These are phyloP conservation scores for Panthera tigris DNA, from an alignment of 2,113 vertebrate genomes.

Conservation along the genomic window DNA sequence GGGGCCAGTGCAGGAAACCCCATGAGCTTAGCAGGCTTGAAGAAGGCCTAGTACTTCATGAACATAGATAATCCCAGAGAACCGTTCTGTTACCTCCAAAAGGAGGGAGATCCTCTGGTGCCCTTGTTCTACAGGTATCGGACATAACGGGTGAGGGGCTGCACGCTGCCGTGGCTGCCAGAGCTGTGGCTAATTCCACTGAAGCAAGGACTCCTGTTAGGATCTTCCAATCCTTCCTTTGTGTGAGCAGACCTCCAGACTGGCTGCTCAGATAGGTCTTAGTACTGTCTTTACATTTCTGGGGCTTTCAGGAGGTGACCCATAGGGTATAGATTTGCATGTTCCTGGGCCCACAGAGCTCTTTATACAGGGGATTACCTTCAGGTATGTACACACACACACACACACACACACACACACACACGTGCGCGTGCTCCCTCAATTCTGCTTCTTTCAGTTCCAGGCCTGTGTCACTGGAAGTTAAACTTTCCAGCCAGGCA, in stretches of 20 bases:
- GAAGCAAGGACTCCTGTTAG: not conserved
- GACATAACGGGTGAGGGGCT: not conserved
- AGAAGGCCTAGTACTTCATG: not conserved
- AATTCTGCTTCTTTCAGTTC: not conserved
- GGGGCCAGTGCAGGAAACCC: not conserved
- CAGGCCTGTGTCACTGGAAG: not conserved
- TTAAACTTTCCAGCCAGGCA: not conserved
- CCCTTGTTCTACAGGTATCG: no score
- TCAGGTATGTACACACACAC: not conserved
- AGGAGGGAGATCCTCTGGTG: not conserved
- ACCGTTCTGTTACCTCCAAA: not conserved
- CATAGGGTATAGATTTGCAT: not conserved
- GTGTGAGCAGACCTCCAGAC: not conserved
- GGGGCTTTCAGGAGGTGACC: not conserved
- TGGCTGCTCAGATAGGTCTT: not conserved
- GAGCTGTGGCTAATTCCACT: not conserved
- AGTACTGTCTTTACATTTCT: not conserved
- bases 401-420: no score
- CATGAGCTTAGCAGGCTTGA: not conserved
- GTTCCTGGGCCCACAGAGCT: not conserved
- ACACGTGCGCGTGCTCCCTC: not conserved
- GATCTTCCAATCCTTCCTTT: not conserved
- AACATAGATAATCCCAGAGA: not conserved
- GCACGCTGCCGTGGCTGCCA: not conserved
- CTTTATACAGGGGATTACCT: not conserved